A percentile compares a stretch with the other conserved stretches of the same genome.
Conservation (phyloP, 2,113 vertebrate species). For the Mirza zaza region DNA sequence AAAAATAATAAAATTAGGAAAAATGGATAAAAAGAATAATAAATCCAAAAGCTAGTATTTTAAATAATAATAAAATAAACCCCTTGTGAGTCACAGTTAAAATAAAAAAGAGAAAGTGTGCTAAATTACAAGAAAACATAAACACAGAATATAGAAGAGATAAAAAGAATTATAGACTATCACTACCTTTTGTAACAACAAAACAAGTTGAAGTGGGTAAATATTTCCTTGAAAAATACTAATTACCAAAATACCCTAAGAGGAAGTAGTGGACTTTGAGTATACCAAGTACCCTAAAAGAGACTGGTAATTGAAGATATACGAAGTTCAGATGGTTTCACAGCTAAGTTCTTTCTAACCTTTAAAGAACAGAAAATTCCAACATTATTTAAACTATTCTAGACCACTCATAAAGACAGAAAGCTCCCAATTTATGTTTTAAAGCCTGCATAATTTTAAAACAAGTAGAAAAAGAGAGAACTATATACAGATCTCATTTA, state of each 20-base stretch:
- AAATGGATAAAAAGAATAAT: background rate
- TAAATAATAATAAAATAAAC: slow-evolving; percentile 15
- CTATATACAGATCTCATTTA: background rate
- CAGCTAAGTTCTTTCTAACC: background rate
- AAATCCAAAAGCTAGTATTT: background rate
- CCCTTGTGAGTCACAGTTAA: background rate
- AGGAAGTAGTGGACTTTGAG: background rate
- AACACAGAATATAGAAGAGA: background rate
- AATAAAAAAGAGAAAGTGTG: background rate
- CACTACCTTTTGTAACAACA: background rate
- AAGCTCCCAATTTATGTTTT: background rate
- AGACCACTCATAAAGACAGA: background rate
- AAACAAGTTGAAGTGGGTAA: background rate
- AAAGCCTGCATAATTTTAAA: background rate
- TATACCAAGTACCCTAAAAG: background rate
- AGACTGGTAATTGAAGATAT: background rate
- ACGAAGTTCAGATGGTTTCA: background rate
- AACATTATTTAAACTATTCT: background rate
- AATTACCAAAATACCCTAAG: background rate
- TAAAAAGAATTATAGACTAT: background rate
- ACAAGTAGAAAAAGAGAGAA: background rate
- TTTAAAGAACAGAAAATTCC: background rate
- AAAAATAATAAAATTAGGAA: background rate
- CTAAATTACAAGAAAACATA: background rate
- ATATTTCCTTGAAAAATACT: background rate